These are phyloP conservation scores for Drosophila ironensis DNA, from an alignment of 1,140 invertebrate species.

Conservation along the genomic window DNA sequence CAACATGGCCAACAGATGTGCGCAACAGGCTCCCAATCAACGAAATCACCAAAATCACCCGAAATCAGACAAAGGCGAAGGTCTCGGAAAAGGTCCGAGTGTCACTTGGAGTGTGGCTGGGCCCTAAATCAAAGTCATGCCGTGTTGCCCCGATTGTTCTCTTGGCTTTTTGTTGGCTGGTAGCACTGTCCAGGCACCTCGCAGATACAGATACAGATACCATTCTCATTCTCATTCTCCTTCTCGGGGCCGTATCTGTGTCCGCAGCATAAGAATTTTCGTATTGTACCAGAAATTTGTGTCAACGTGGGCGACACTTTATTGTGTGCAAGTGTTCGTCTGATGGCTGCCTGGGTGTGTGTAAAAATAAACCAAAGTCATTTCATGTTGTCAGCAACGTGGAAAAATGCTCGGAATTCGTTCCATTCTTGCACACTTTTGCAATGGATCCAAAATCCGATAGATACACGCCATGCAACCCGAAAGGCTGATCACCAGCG, in stretches of 20 bases:
- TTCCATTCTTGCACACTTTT: conserved; percentile 39
- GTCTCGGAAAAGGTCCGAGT: conserved; percentile 49
- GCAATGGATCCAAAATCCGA: conserved; percentile 26
- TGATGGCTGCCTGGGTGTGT: conserved; percentile 22
- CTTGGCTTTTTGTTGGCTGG: conserved; percentile 11
- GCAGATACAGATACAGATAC: conserved; percentile 32
- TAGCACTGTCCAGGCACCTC: conserved; percentile 36
- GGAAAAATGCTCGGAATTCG: conserved; percentile 42
- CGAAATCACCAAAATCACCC: conserved; percentile 31
- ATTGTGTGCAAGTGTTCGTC: conserved; percentile 22
- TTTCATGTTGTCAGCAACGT: conserved; percentile 46
- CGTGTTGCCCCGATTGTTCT: conserved; percentile 25
- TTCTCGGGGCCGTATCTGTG: background rate
- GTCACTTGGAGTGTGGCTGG: conserved; percentile 64
- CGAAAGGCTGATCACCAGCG: conserved; percentile 28
- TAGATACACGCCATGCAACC: conserved; percentile 16
- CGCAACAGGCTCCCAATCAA: conserved; percentile 62
- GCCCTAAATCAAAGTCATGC: conserved; percentile 66
- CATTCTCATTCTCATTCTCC: too few species aligned
- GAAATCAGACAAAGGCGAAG: conserved; percentile 37
- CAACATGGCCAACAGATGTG: conserved; percentile 67
- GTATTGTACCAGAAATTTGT: conserved; percentile 58
- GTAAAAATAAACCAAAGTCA: conserved; percentile 59
- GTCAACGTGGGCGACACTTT: conserved; percentile 69
- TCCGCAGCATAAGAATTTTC: conserved; percentile 53